phyloP scores from a whole-genome alignment of 2,888 invertebrate genomes.

The Neoitamus cyanurus region DNA sequence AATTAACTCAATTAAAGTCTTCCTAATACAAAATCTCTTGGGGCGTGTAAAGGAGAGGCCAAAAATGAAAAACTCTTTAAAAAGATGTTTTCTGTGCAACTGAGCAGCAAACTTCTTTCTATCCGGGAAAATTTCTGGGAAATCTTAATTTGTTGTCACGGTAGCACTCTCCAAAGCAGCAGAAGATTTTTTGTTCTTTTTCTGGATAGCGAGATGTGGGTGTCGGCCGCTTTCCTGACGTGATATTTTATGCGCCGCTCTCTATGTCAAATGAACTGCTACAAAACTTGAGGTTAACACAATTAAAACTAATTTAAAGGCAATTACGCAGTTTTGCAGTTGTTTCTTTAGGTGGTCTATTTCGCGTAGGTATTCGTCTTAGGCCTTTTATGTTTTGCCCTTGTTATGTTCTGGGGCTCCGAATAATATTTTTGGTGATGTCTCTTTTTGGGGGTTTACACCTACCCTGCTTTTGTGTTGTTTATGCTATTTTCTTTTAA shows the following conservation, averaged over 20 bases:
- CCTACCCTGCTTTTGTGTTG: background rate
- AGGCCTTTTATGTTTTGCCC: background rate
- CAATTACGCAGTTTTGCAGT: background rate
- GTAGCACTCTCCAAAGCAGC: background rate
- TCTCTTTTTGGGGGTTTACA: background rate
- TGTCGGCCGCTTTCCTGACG: background rate
- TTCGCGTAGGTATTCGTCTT: background rate
- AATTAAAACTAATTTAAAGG: constrained; percentile 38
- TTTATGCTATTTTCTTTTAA: background rate
- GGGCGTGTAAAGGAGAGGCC: background rate
- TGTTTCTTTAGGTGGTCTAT: background rate
- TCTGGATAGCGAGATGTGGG: background rate
- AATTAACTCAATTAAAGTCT: background rate
- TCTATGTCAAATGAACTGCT: background rate
- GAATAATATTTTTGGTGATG: background rate
- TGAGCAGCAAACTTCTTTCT: background rate
- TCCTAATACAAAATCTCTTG: background rate
- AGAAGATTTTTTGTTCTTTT: background rate
- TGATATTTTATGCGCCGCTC: constrained; percentile 1
- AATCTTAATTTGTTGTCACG: background rate
- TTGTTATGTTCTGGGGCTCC: background rate
- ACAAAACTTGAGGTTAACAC: background rate
- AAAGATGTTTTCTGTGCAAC: constrained; percentile 1
- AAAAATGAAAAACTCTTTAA: background rate
- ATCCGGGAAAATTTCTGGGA: background rate